Evolutionary conservation across 2,797 vertebrate species (phyloP), one percentile per base, ranked within the genome.

Genomic region (Microchirus variegatus): DNA sequence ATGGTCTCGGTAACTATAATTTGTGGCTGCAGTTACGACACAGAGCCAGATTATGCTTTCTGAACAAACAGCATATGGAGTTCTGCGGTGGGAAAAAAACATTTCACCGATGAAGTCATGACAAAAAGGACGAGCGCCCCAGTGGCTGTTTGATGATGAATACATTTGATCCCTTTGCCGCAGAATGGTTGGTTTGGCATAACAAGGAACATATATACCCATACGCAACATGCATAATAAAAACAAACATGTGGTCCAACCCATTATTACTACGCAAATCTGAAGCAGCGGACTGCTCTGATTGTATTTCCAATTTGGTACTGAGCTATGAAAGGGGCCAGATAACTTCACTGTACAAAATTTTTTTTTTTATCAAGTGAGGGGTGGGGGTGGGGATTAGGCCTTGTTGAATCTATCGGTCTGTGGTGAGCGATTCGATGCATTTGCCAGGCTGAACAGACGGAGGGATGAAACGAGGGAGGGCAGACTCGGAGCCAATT

Each of bases 101-200:
- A 73, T 87, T 85, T 86, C 62, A 74, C 65, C 70, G 81, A 91
- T 90, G 84, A 90, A 87, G 85, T 90, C 90, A 90, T 85, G 78
- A 90, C 75, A 88, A 85, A 85, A 87, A 63, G 75, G 51, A 64
- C 55, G 70, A 70, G 65, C 18, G 80, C 79, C 67, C 62, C 31
- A 18, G 59, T 68, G 61, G 80, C 80, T 80, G 71, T 85, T 84
- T 88, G 81, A 89, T 53, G 59, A 67, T 81, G 73, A 83, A 80
- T 63, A 63, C 81, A 77, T 86, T 78, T 86, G 83, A 90, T 83
- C 73, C 68, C 67, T 40, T 22, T 53, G 57, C 65, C 77, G 50
- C 45, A 76, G 84, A 86, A 80, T 58, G 67, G 86, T 81, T 64
- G 70, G 81, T 78, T 76, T 77, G 64, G 59, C 74, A 65, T 62